Conservation (phyloP, 2,797 vertebrate genomes). For the Karalla daura region DNA sequence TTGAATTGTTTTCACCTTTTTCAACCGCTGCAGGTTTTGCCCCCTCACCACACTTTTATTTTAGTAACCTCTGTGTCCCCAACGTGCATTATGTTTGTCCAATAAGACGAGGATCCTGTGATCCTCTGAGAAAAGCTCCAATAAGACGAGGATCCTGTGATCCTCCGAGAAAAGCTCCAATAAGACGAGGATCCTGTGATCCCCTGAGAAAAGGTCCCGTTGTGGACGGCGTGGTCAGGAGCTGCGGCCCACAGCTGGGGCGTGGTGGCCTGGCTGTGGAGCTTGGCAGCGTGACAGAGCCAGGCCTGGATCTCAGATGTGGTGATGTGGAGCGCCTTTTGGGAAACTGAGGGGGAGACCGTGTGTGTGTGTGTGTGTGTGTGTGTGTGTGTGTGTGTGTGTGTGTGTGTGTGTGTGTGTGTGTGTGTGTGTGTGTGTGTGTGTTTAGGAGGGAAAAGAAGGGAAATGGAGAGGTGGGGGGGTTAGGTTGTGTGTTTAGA, state of each 20-base stretch:
- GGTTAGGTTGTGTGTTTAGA: conserved; percentile 42
- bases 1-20: too few species aligned
- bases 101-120: too few species aligned
- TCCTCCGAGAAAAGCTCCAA: too few species aligned
- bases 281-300: conserved; percentile 69
- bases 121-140: too few species aligned
- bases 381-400: conserved; percentile 38
- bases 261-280: conserved; percentile 68
- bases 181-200: background rate
- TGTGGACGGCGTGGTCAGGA: conserved; percentile 54
- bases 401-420: conserved; percentile 38
- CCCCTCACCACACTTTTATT: too few species aligned
- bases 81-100: too few species aligned
- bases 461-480: conserved; percentile 29
- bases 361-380: conserved; percentile 38
- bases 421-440: conserved; percentile 38
- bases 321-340: conserved; percentile 63
- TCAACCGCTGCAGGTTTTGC: too few species aligned
- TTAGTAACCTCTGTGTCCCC: too few species aligned
- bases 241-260: conserved; percentile 61
- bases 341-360: conserved; percentile 57
- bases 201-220: conserved; percentile 20
- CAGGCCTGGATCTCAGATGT: conserved; percentile 67
- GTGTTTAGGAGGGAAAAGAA: conserved; percentile 33
- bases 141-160: too few species aligned